Evolutionary conservation across 2,113 vertebrate genomes (phyloP).

Genomic region (Corythornis vintsioides): DNA sequence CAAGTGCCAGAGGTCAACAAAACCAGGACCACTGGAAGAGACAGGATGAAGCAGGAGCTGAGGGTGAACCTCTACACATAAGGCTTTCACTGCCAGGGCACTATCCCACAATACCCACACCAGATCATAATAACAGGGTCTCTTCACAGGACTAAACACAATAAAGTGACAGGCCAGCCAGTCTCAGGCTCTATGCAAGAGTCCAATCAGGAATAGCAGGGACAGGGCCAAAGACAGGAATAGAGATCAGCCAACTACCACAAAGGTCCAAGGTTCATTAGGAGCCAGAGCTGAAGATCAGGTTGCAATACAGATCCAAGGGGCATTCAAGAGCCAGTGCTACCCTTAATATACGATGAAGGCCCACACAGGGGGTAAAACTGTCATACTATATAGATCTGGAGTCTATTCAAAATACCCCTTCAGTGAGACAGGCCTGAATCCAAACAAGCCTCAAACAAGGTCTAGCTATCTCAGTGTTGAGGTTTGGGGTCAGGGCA

Average conservation of each 20-base stretch:
- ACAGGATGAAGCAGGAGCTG: rapidly evolving
- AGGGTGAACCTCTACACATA: too few relatives aligned
- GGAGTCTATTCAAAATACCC: not conserved
- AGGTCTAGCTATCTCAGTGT: not conserved
- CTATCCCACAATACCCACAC: not conserved
- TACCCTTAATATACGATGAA: not conserved
- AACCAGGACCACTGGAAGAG: not conserved
- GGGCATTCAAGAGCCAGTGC: not conserved
- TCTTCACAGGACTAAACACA: rapidly evolving
- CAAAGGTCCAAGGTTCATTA: rapidly evolving
- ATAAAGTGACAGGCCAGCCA: not conserved
- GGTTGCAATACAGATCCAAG: not conserved
- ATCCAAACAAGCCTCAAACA: not conserved
- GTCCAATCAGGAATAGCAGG: not conserved
- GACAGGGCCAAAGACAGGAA: not conserved
- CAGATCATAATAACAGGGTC: not conserved
- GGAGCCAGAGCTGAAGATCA: not conserved
- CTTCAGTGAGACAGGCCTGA: rapidly evolving
- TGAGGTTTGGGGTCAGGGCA: too few relatives aligned
- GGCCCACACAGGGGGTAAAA: not conserved
- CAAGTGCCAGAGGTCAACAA: not conserved
- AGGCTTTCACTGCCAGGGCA: not conserved
- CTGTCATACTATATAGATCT: rapidly evolving
- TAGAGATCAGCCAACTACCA: not conserved
- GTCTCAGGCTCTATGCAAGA: not conserved